These are phyloP conservation scores for Mesembrinibis cayennensis DNA, from an alignment of 2,113 vertebrate species.

Conservation along the genomic window DNA sequence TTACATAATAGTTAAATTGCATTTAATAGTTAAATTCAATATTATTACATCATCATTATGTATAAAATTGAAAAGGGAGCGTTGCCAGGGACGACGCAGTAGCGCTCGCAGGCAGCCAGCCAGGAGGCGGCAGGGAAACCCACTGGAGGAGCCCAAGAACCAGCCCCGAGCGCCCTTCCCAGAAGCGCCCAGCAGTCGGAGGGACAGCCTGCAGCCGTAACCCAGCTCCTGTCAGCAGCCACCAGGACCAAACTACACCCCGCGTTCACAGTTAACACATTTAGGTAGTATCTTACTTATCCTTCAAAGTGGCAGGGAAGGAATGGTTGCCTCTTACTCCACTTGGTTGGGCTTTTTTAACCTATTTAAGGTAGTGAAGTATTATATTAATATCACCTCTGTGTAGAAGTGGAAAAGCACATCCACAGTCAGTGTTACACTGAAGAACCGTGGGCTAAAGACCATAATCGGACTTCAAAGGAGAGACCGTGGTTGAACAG, in stretches of 20 bases:
- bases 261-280: rapidly evolving
- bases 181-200: rapidly evolving
- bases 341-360: not conserved
- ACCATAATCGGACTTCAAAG: not conserved
- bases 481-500: not conserved
- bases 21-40: not conserved
- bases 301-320: not conserved
- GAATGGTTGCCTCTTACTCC: not conserved
- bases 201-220: not conserved
- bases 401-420: not conserved
- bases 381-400: not conserved
- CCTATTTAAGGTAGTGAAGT: not conserved
- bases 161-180: rapidly evolving
- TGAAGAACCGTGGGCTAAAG: not conserved
- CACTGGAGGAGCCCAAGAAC: rapidly evolving
- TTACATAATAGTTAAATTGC: not conserved
- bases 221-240: no score
- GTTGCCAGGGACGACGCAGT: rapidly evolving
- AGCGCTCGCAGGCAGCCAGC: not conserved
- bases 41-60: rapidly evolving
- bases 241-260: not conserved
- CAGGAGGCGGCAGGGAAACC: not conserved
- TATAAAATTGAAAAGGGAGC: not conserved
- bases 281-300: no score
- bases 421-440: rapidly evolving